phyloP scores from a whole-genome alignment of 2,888 invertebrate genomes.

The Tiphia femorata region DNA sequence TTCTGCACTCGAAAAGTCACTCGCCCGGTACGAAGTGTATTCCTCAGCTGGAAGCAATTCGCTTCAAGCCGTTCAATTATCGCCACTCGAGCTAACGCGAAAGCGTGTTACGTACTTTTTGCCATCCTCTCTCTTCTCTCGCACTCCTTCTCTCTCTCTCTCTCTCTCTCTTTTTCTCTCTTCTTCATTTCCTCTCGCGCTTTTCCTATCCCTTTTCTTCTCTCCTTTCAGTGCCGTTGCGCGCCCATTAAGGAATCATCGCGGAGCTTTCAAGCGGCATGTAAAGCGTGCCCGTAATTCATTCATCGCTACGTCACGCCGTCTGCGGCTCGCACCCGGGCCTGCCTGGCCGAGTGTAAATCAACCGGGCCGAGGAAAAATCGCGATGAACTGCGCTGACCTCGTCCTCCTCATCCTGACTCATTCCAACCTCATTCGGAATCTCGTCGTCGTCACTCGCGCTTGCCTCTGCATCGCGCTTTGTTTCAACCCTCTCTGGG shows the following conservation, averaged over 20 bases:
- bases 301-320: slow-evolving; percentile 10
- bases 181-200: too few relatives aligned
- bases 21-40: slow-evolving; percentile 4
- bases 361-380: too few relatives aligned
- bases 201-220: too few relatives aligned
- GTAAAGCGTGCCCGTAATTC: slow-evolving; percentile 26
- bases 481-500: too few relatives aligned
- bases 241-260: slow-evolving; percentile 28
- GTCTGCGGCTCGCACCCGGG: background rate
- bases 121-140: slow-evolving; percentile 7
- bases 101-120: slow-evolving; percentile 33
- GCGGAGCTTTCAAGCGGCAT: slow-evolving; percentile 24
- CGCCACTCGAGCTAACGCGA: slow-evolving; percentile 37
- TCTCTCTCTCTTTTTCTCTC: too few relatives aligned
- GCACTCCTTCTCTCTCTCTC: too few relatives aligned
- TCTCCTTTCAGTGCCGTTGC: too few relatives aligned
- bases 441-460: too few relatives aligned
- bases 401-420: too few relatives aligned
- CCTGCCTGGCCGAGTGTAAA: background rate
- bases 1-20: background rate
- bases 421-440: too few relatives aligned
- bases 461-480: too few relatives aligned
- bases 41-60: slow-evolving; percentile 16
- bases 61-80: slow-evolving; percentile 38
- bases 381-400: too few relatives aligned